phyloP scores from a whole-genome alignment of 2,888 invertebrate genomes.

The Caenorhabditis sinica region DNA sequence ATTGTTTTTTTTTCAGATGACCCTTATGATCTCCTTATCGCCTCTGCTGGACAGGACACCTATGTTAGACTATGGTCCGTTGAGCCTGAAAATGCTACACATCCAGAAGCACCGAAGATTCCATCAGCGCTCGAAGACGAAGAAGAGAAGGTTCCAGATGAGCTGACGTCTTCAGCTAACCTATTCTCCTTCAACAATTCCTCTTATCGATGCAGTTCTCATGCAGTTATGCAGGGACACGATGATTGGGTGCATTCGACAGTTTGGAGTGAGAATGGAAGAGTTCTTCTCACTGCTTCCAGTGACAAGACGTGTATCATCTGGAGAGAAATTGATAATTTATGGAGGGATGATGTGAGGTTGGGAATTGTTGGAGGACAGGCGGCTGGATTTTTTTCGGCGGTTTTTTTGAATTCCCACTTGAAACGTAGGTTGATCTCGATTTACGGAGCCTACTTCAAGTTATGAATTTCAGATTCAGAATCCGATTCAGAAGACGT shows the following conservation, averaged over 20 bases:
- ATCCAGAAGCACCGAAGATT: neutral
- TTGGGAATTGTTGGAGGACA: conserved; percentile 81
- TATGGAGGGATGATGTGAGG: conserved; percentile 71
- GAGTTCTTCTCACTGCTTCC: conserved; percentile 75
- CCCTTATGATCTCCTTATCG: conserved; percentile 58
- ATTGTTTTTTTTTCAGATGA: conserved; percentile 56
- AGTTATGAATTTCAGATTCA: conserved; percentile 2
- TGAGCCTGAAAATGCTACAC: conserved; percentile 30
- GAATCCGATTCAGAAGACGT: conserved; percentile 48
- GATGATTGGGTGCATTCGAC: conserved; percentile 97
- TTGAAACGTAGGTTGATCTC: neutral
- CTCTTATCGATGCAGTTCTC: conserved; percentile 44
- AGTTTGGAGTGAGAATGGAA: conserved; percentile 79
- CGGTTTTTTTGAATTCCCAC: conserved; percentile 62
- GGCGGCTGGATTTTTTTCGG: conserved; percentile 79
- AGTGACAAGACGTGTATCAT: conserved; percentile 81
- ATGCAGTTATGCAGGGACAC: conserved; percentile 92
- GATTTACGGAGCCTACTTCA: neutral
- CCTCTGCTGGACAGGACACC: conserved; percentile 73
- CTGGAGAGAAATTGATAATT: conserved; percentile 74
- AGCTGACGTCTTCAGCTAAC: conserved; percentile 67
- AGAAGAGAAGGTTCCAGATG: conserved; percentile 46
- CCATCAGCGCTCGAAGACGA: neutral
- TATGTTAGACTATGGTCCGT: conserved; percentile 74
- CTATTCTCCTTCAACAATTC: conserved; percentile 22